These are phyloP conservation scores for Zaprionus lineosus DNA, from an alignment of 2,888 invertebrate genomes.

Conservation along the genomic window DNA sequence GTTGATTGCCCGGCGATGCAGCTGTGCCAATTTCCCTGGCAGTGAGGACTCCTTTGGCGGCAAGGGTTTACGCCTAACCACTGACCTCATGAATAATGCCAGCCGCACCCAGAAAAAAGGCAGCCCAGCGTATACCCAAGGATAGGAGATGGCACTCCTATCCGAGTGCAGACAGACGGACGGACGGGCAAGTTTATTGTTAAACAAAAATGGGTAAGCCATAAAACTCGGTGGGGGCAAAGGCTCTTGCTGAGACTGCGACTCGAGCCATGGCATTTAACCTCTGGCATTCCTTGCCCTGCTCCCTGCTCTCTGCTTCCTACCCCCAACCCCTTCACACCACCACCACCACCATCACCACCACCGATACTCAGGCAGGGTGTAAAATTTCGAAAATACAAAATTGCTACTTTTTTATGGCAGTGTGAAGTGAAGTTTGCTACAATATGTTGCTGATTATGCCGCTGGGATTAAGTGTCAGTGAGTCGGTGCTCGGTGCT, in stretches of 20 bases:
- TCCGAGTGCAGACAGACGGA: conserved; percentile 64
- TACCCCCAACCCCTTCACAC: conserved; percentile 1
- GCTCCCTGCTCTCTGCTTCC: neutral
- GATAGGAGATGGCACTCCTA: conserved; percentile 40
- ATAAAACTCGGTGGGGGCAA: conserved; percentile 48
- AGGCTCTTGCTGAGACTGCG: conserved; percentile 20
- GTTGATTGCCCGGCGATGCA: conserved; percentile 34
- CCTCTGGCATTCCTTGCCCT: conserved; percentile 35
- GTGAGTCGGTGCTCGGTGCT: conserved; percentile 39
- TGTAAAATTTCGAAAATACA: conserved; percentile 67
- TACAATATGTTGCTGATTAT: conserved; percentile 79
- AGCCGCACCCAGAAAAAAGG: conserved; percentile 38
- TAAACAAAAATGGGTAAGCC: conserved; percentile 71
- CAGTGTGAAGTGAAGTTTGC: conserved; percentile 69
- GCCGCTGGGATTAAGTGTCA: conserved; percentile 77
- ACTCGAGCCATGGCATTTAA: conserved; percentile 50
- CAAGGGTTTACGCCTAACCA: conserved; percentile 33
- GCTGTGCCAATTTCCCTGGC: conserved; percentile 37
- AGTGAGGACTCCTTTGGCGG: conserved; percentile 5
- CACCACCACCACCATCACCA: too few species aligned
- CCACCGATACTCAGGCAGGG: conserved; percentile 42
- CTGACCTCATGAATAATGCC: conserved; percentile 68
- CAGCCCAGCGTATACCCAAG: neutral
- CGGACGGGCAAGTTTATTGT: conserved; percentile 61
- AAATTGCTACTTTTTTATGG: conserved; percentile 63